Evolutionary conservation across 2,888 invertebrate genomes (phyloP), one percentile per base, ranked within the genome.

Genomic region (Hoplodrina blanda): DNA sequence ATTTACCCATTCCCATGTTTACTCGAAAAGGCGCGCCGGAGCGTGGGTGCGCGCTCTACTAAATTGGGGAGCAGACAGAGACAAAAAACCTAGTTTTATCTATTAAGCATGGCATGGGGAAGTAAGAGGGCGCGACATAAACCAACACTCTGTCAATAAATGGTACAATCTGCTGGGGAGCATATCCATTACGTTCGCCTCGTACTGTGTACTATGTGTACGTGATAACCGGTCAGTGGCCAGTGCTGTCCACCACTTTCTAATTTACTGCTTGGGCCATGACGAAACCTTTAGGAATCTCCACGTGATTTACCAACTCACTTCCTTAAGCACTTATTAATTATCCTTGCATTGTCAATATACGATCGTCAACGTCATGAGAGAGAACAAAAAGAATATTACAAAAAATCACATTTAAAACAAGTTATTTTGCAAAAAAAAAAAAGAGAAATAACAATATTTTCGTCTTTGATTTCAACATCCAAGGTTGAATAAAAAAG

Each of bases 1-100:
- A 95, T 95, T 95, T 95, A 91, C 90, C 88, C 91, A 94, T 94
- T 92, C 91, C 92, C 88, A 89, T 96, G 94, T 96, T 95, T 95
- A 95, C 94, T 91, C 91, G 89, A 92, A 93, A 93, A 94, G 94
- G 93, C 95, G 93, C 91, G 92, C 87, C 91, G 84, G 89, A 91
- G 93, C 94, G 94, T 95, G 95, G 95, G 95, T 93, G 94, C 89
- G 87, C 88, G 90, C 89, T 88, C 87, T 88, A 92, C 94, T 94
- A 94, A 93, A 94, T 95, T 95, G 91, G 95, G 94, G 93, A 92
- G 89, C 77, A 89, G 95, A 95, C 83, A 90, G 94, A 92, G 95
- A 95, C 91, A 92, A 92, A 92, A 92, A 89, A 88, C 84, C 70
- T 85, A 85, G 85, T 86, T 87, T 86, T 84, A 85, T 90, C 89